A percentile compares a stretch with the other conserved stretches of the same genome.
Conservation (phyloP, 2,797 vertebrate genomes). For the Labeo calbasu region DNA sequence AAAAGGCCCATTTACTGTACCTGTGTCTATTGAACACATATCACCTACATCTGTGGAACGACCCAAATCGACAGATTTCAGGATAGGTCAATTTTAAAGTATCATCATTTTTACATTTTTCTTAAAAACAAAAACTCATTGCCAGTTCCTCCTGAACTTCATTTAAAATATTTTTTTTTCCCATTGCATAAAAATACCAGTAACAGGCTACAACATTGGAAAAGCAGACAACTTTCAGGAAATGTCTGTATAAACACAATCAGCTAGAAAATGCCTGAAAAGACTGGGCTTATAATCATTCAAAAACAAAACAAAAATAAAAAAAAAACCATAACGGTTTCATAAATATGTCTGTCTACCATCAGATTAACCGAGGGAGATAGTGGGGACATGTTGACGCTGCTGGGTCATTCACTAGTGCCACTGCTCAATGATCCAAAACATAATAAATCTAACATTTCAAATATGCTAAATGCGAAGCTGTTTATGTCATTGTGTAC, state of each 20-base stretch:
- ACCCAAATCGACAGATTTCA: background rate
- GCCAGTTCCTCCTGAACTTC: background rate
- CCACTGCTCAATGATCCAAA: constrained; percentile 18
- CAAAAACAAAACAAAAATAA: background rate
- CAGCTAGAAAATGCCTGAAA: background rate
- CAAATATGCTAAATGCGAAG: constrained; percentile 41
- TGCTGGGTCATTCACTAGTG: constrained; percentile 1
- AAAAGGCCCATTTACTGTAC: background rate
- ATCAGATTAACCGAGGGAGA: constrained; percentile 21
- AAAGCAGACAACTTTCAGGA: background rate
- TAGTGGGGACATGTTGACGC: constrained; percentile 9
- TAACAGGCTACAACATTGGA: background rate
- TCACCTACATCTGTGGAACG: background rate
- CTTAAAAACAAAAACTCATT: background rate
- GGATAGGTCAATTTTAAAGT: background rate
- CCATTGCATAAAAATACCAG: constrained; percentile 5
- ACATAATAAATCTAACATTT: constrained; percentile 37
- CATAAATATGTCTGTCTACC: constrained; percentile 9
- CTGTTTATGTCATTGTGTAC: constrained; percentile 50
- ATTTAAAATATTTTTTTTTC: background rate
- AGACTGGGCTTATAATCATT: background rate
- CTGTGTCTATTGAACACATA: background rate
- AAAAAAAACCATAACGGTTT: background rate
- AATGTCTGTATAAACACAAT: constrained; percentile 8
- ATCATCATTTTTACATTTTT: background rate